Evolutionary conservation across 2,797 vertebrate species (phyloP), one percentile per base, ranked within the genome.

Genomic region (Telmatherina bonti): DNA sequence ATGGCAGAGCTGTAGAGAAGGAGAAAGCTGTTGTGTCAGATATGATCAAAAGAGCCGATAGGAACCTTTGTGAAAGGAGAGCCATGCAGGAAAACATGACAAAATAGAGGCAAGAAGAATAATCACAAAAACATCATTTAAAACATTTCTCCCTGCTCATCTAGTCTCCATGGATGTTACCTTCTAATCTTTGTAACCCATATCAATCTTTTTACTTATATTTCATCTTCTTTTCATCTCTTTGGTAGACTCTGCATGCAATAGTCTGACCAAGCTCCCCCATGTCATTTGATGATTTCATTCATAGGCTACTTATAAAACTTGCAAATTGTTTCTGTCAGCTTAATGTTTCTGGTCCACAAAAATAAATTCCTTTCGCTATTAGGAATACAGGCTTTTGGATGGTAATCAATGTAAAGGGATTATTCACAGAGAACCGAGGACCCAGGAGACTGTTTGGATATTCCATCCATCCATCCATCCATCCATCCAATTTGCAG

Each of bases 11-110:
- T 29, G 22, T 43, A 68, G 27, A 22, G 63, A 55, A 47, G 65
- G 63, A 71, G 67, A 57, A 43, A 65, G 68, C 69, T 45, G 49
- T 41, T 74, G 69, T 67, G 47, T 73, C 77, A 83, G 71, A 88
- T 78, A 60, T 66, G 66, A 86, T 89, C 79, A 78, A 79, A 83
- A 51, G 36, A 74, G 52, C 52, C 45, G 29, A 65, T 45, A 54
- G 57, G 58, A 74, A 41, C 35, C 33, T 33, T 43, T 75, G 43
- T 56, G 70, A 62, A 45, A 51, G 62, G 22, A 61, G 54, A 67
- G 16, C 41, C n/a, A 4, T 2, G 58, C 43, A 16, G 62, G 11
- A 70, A 70, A 52, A 52, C 36, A 10, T 31, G 27, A 30, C 31
- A 56, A 75, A 81, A 70, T 43, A 70, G 59, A 58, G 35, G 51